Evolutionary conservation across 2,797 vertebrate species (phyloP), one percentile per base, ranked within the genome.

Genomic region (Danio kyathit): DNA sequence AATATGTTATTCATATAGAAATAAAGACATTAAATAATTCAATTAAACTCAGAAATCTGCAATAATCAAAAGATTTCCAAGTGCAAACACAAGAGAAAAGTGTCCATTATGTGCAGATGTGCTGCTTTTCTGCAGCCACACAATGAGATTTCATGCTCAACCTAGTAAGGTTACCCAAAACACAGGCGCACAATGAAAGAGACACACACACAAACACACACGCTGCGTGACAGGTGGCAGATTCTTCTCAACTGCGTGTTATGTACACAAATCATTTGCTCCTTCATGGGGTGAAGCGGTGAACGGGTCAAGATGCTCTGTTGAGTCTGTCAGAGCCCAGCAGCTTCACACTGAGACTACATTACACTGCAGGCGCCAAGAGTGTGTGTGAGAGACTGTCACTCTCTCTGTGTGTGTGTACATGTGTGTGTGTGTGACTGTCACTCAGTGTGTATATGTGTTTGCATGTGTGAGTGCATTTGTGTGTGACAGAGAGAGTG

Each of bases 241-340:
- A 80, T 82, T 86, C 43, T 43, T 64, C 71, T 84, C 19, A 64
- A 17, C 17, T 21, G 85, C 75, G 64, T 82, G 83, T 66, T 85
- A 65, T 83, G 69, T 76, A 84, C 82, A 85, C 77, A 84, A 83
- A 79, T 79, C 57, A 79, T 84, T 85, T 80, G 54, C 44, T 63
- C 59, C 61, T 48, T 6, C 71, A 52, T 65, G 75, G 21, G 40
- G 66, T 11, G 49, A 81, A 72, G 5, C 54, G 29, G 44, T 63
- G 40, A 41, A 80, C 67, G 61, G 70, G 73, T 84, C 61, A 80
- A 71, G 64, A 75, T 3, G 17, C 73, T 70, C 41, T 17, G 71
- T 74, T 86, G 82, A 80, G 76, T 2, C 54, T 80, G 85, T 80
- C 82, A 86, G 61, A n/a, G 64, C 44, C 51, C 13, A 82, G 65